phyloP scores from a whole-genome alignment of 2,797 vertebrate species.

The Remorina albescens region DNA sequence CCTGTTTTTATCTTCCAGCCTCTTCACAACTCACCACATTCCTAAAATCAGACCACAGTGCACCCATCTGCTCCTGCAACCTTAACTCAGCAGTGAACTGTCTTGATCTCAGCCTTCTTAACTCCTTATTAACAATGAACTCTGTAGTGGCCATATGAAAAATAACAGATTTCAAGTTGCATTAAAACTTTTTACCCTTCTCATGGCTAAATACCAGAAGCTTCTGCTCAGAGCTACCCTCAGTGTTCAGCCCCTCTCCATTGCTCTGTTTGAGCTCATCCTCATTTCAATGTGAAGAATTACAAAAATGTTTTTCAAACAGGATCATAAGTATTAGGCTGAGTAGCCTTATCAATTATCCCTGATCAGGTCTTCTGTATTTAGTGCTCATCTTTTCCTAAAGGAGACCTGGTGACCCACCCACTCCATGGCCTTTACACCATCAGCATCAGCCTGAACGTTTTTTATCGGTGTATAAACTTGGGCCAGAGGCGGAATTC shows the following conservation, averaged over 20 bases:
- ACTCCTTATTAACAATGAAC: slow-evolving; percentile 7
- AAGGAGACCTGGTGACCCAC: background rate
- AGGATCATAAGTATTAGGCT: slow-evolving; percentile 6
- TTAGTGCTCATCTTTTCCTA: background rate
- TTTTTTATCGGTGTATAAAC: background rate
- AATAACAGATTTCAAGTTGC: slow-evolving; percentile 8
- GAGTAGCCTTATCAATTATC: background rate
- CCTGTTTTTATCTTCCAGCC: slow-evolving; percentile 5
- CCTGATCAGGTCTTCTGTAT: background rate
- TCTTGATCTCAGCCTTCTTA: too few species aligned
- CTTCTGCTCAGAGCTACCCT: background rate
- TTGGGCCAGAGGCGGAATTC: background rate
- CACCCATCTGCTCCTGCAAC: slow-evolving; percentile 5
- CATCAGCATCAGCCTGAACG: background rate
- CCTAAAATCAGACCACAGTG: background rate
- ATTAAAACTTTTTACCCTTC: slow-evolving; percentile 2
- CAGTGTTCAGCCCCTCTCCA: background rate
- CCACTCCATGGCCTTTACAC: background rate
- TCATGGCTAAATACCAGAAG: slow-evolving; percentile 7
- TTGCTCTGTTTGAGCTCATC: slow-evolving; percentile 2
- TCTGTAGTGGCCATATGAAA: too few species aligned
- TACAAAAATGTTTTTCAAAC: background rate
- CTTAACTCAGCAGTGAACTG: slow-evolving; percentile 1
- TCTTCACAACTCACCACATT: background rate
- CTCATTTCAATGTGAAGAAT: slow-evolving; percentile 1